phyloP scores from a whole-genome alignment of 30 jellyfish, hydroid and myxozoan species.

The Catostylus mosaicus region DNA sequence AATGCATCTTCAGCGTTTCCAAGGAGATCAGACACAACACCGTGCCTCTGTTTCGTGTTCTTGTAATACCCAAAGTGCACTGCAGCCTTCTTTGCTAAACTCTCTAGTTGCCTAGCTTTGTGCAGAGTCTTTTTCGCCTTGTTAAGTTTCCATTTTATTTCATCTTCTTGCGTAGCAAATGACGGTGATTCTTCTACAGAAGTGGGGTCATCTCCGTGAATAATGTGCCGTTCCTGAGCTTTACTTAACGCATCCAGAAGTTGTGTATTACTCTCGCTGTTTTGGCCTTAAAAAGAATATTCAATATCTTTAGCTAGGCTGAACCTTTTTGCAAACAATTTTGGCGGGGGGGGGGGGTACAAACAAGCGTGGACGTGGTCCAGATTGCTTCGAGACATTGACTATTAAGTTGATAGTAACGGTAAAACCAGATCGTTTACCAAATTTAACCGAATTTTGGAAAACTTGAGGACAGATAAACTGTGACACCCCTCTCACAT shows the following conservation, averaged over 20 bases:
- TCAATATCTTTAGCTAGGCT: neutral
- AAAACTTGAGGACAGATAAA: too few relatives aligned
- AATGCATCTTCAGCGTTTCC: slow-evolving; percentile 83
- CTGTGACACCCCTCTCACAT: too few relatives aligned
- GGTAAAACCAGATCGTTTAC: too few relatives aligned
- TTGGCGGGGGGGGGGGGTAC: too few relatives aligned
- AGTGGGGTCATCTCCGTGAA: slow-evolving; percentile 79
- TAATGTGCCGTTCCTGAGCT: slow-evolving; percentile 54
- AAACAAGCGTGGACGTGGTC: too few relatives aligned
- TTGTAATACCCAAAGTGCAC: slow-evolving; percentile 85
- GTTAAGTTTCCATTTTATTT: slow-evolving; percentile 90
- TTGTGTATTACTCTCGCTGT: slow-evolving; percentile 68
- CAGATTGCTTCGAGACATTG: too few relatives aligned
- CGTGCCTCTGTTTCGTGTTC: slow-evolving; percentile 66
- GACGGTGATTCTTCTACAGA: slow-evolving; percentile 77
- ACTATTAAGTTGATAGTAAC: too few relatives aligned
- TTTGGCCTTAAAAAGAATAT: slow-evolving; percentile 14
- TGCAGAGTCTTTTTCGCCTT: slow-evolving; percentile 88
- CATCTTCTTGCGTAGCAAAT: slow-evolving; percentile 80
- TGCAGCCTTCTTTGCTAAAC: slow-evolving; percentile 83
- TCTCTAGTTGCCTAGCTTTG: slow-evolving; percentile 89
- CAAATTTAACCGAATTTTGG: too few relatives aligned
- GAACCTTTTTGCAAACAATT: neutral
- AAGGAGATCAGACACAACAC: slow-evolving; percentile 73
- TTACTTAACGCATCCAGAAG: slow-evolving; percentile 57